phyloP scores from a whole-genome alignment of 2,797 vertebrate species.

The Amniataba percoides region DNA sequence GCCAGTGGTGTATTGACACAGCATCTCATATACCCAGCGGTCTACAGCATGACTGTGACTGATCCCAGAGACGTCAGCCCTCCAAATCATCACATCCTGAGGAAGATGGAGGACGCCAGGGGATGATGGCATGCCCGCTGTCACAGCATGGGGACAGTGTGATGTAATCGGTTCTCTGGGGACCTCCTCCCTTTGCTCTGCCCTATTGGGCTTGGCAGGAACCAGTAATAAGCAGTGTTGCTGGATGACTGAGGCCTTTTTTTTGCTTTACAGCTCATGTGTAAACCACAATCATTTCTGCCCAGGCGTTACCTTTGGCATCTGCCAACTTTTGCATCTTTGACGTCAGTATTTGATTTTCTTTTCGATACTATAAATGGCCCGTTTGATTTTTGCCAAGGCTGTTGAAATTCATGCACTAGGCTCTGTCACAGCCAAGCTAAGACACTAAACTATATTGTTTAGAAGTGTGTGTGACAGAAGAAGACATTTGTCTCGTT shows the following conservation, averaged over 20 bases:
- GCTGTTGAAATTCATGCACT: conserved; percentile 49
- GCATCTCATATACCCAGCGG: conserved; percentile 25
- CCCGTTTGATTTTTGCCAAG: conserved; percentile 36
- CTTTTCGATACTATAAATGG: conserved; percentile 56
- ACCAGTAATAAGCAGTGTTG: conserved; percentile 41
- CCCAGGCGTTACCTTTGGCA: conserved; percentile 37
- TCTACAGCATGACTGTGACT: conserved; percentile 30
- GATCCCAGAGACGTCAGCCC: conserved; percentile 51
- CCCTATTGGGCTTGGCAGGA: conserved; percentile 57
- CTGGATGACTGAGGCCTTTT: conserved; percentile 51
- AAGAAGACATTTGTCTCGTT: conserved; percentile 51
- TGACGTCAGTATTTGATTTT: conserved; percentile 64
- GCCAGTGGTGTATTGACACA: conserved; percentile 35
- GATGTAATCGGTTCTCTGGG: conserved; percentile 56
- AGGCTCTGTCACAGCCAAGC: conserved; percentile 46
- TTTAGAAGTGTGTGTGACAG: conserved; percentile 61
- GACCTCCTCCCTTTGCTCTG: conserved; percentile 63
- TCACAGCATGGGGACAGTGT: conserved; percentile 54
- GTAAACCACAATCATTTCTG: conserved; percentile 52
- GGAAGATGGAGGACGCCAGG: conserved; percentile 47
- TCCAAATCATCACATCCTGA: conserved; percentile 53
- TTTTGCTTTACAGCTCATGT: conserved; percentile 46
- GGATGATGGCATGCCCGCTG: conserved; percentile 62
- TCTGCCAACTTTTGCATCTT: conserved; percentile 38
- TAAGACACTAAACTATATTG: conserved; percentile 34